Conservation (phyloP, 2,113 vertebrate species). For the Raja brachyura region DNA sequence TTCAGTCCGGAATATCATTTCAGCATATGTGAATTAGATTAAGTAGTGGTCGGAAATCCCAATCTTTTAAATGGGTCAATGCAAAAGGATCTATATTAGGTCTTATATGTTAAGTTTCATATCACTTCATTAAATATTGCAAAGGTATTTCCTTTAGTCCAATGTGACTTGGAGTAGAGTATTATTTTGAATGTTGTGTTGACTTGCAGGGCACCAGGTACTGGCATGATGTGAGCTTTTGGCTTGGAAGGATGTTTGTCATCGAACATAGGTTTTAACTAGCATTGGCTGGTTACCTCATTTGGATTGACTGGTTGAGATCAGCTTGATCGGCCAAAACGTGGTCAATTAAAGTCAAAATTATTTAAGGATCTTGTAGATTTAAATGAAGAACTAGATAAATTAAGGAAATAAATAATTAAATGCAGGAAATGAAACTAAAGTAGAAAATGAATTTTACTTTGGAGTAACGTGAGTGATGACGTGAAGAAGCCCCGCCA, state of each 20-base stretch:
- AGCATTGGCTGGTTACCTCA: not conserved
- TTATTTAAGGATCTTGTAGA: not conserved
- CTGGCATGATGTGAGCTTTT: not conserved
- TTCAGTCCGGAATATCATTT: too few species aligned
- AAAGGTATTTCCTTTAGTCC: not conserved
- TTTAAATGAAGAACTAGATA: not conserved
- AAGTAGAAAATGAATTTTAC: not conserved
- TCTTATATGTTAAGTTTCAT: not conserved
- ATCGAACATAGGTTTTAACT: not conserved
- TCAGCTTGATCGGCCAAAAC: not conserved
- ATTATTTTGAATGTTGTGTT: not conserved
- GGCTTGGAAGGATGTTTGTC: not conserved
- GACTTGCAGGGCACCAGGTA: not conserved
- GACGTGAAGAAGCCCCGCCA: too few species aligned
- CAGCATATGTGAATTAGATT: not conserved
- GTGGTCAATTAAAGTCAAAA: not conserved
- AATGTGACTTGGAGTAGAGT: not conserved
- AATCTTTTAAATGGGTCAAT: not conserved
- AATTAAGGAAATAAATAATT: not conserved
- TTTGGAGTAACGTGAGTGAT: too few species aligned
- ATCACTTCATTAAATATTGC: not conserved
- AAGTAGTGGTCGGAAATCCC: not conserved
- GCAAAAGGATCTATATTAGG: not conserved
- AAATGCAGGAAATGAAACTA: slow-evolving; percentile 6
- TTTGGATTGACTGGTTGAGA: not conserved